These are phyloP conservation scores for Saccopteryx bilineata DNA, from an alignment of 2,113 vertebrate species.

Conservation along the genomic window DNA sequence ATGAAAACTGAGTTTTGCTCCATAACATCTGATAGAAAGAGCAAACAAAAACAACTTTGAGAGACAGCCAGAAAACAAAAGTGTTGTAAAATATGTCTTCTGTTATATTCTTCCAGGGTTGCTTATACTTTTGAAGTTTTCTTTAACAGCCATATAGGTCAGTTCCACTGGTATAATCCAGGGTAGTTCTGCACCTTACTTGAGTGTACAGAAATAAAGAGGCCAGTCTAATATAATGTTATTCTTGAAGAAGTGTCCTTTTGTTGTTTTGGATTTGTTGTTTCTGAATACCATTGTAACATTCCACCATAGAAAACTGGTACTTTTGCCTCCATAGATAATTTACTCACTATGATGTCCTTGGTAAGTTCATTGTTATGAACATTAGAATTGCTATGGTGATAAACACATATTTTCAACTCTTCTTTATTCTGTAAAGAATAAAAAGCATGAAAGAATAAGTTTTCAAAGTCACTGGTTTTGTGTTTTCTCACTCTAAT, in stretches of 20 bases:
- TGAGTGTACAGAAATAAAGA: neutral
- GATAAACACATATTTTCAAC: constrained; percentile 34
- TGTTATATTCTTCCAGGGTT: neutral
- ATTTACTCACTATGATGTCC: neutral
- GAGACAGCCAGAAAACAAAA: neutral
- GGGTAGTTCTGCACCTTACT: neutral
- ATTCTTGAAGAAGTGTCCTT: neutral
- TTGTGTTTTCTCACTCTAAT: constrained; percentile 20
- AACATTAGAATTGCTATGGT: constrained; percentile 11
- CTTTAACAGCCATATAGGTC: neutral
- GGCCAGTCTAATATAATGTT: neutral
- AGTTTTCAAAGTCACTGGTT: neutral
- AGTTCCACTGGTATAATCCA: neutral
- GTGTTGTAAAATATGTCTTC: neutral
- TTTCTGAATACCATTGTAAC: neutral
- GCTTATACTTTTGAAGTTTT: neutral
- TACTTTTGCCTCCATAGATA: neutral
- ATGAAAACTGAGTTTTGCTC: neutral
- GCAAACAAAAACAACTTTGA: neutral
- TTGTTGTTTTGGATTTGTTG: neutral
- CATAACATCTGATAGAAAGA: neutral
- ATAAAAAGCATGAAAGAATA: neutral
- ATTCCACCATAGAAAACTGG: neutral
- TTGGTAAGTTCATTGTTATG: neutral
- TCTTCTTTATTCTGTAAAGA: constrained; percentile 30